Percentiles rank a stretch among this genome's conserved stretches.
These are phyloP conservation scores for Stomorhina lunata DNA, from an alignment of 2,888 invertebrate genomes.

Conservation along the genomic window DNA sequence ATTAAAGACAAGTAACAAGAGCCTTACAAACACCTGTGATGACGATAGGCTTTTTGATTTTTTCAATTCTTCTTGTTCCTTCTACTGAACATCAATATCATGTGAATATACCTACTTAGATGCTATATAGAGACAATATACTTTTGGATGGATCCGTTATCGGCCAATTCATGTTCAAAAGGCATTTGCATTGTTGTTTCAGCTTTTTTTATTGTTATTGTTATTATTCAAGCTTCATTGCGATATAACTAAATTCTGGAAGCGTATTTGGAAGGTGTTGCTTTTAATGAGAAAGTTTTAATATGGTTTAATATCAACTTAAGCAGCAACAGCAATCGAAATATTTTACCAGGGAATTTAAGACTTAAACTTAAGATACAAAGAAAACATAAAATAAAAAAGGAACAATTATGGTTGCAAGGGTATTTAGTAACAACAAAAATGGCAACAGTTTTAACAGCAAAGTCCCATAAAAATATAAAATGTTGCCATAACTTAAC, in stretches of 20 bases:
- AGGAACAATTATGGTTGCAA: conserved; percentile 43
- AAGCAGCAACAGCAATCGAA: conserved; percentile 3
- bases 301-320: conserved; percentile 39
- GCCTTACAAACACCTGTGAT: conserved; percentile 66
- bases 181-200: conserved; percentile 57
- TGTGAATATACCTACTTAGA: too few relatives aligned
- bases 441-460: conserved; percentile 10
- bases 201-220: not conserved
- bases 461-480: conserved; percentile 7
- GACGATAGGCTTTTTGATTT: conserved; percentile 57
- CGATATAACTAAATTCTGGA: conserved; percentile 62
- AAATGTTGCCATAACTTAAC: conserved; percentile 50
- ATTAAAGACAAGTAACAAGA: conserved; percentile 66
- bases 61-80: conserved; percentile 27
- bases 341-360: conserved; percentile 36
- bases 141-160: conserved; percentile 7
- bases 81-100: conserved; percentile 17
- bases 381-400: conserved; percentile 38
- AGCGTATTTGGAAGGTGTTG: conserved; percentile 65
- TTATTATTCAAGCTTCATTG: conserved; percentile 17
- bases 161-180: conserved; percentile 54
- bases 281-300: conserved; percentile 65
- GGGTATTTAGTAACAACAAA: conserved; percentile 38
- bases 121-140: too few relatives aligned
- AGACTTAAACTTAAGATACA: conserved; percentile 5